Conservation (phyloP, 2,797 vertebrate species). For the Sebastes alutus region DNA sequence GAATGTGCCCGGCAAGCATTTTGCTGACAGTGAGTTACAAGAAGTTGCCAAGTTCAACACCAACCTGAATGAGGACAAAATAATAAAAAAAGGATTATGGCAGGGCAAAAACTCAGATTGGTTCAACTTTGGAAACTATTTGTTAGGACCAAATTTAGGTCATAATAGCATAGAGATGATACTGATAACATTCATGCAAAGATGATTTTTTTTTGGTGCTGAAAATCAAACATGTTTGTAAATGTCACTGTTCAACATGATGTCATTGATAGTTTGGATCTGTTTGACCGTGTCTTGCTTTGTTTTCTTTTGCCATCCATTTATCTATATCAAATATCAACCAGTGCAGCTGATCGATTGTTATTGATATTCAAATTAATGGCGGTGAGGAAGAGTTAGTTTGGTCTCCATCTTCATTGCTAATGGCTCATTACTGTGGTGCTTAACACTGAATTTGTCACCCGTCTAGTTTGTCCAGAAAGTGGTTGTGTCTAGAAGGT, state of each 20-base stretch:
- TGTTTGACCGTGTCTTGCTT: neutral
- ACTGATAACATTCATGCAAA: neutral
- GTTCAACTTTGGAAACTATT: neutral
- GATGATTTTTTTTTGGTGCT: neutral
- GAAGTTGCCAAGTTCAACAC: constrained; percentile 4
- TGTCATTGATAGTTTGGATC: neutral
- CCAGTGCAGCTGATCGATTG: neutral
- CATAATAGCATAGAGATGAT: neutral
- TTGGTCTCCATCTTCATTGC: neutral
- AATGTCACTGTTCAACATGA: neutral
- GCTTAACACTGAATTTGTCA: neutral
- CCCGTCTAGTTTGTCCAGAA: neutral
- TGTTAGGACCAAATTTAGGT: neutral
- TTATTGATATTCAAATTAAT: neutral
- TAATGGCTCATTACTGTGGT: neutral
- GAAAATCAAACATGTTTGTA: neutral
- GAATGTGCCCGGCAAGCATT: constrained; percentile 11
- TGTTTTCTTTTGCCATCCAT: neutral
- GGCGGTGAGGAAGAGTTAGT: neutral
- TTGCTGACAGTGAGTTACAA: constrained; percentile 2
- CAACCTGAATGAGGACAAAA: neutral
- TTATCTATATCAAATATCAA: neutral
- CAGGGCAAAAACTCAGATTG: neutral
- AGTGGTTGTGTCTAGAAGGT: too few relatives aligned
- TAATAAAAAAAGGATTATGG: neutral